Base-by-base conservation (phyloP, 2,113 vertebrate species). In the Varanus salvator region DNA sequence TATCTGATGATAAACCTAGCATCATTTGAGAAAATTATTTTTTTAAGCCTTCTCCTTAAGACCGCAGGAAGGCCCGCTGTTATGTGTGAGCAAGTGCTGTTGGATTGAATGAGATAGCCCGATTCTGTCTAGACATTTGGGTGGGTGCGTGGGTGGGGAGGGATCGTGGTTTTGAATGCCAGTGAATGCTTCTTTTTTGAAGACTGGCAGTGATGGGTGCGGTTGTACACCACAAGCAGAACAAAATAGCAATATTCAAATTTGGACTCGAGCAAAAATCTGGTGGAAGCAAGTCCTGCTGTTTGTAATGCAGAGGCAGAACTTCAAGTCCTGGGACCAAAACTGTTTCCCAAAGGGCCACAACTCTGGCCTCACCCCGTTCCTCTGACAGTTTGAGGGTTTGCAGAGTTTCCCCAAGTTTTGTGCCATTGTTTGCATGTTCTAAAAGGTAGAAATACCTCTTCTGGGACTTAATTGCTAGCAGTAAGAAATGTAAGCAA, bases 151-250 rank as follows among this genome's bases (percentile, higher is more conserved):
- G 19, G 54, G 31, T 17, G 66, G 23, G 23, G 12, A 1, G 25
- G 34, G 6, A 19, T 1, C 52, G 38, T 72, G 7, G 80, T 25
- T 72, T 57, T 60, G 4, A 64, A 64, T 64, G 69, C 19, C 15
- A 69, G 0, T n/a, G 87, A 83, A 84, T 76, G 21, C 52, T 74
- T 21, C 0, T 54, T 34, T 71, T 71, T 38, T n/a, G 50, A 74
- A 71, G 27, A 44, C 17, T 81, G 27, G 5, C 44, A 89, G 17
- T 27, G 31, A 82, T 64, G 9, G 31, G 6, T 21, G 31, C 19
- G 54, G 2, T 82, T 60, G 25, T 66, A 84, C 0, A 89, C 84
- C 91, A 90, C 93, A 92, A 74, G 19, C 6, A 74, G 34, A 38
- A 38, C 15, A 38, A 38, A 75, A 38, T 25, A 14, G 44, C 5